Percentiles rank a stretch among this genome's conserved stretches.
These are phyloP conservation scores for Drosophila nigrodunni DNA, from an alignment of 1,140 invertebrate genomes.

Conservation along the genomic window DNA sequence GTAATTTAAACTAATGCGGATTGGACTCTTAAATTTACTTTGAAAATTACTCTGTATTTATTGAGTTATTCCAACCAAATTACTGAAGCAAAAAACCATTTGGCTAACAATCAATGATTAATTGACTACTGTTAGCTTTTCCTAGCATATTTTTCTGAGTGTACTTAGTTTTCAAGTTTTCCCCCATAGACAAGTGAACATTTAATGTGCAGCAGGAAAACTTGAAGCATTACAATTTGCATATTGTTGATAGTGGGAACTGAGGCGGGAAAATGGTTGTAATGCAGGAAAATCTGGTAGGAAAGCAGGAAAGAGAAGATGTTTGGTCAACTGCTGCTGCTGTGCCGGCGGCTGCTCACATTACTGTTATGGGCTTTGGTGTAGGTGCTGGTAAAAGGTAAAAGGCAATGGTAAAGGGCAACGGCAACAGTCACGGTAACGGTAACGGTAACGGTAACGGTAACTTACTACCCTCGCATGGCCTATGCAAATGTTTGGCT, in stretches of 20 bases:
- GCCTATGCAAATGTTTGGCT: constrained; percentile 75
- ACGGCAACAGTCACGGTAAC: neutral
- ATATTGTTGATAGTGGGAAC: constrained; percentile 51
- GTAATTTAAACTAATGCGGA: no score
- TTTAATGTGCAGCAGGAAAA: constrained; percentile 26
- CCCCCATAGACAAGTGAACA: neutral
- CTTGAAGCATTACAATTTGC: constrained; percentile 67
- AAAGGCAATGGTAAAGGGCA: no score
- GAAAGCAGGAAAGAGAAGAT: neutral
- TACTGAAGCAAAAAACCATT: no score
- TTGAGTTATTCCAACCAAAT: no score
- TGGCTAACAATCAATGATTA: no score
- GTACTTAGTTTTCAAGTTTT: neutral
- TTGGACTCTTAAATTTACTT: no score
- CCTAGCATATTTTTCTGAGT: neutral
- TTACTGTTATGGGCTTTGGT: constrained; percentile 1
- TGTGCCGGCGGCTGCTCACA: constrained; percentile 20
- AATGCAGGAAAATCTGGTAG: neutral
- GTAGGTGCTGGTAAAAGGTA: neutral
- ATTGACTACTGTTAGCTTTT: no score
- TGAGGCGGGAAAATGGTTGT: neutral
- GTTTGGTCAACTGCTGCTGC: constrained; percentile 43
- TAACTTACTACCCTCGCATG: constrained; percentile 1
- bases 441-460: neutral
- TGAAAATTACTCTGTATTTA: no score